These are phyloP conservation scores for Micromesistius poutassou DNA, from an alignment of 2,797 vertebrate genomes.

Conservation along the genomic window DNA sequence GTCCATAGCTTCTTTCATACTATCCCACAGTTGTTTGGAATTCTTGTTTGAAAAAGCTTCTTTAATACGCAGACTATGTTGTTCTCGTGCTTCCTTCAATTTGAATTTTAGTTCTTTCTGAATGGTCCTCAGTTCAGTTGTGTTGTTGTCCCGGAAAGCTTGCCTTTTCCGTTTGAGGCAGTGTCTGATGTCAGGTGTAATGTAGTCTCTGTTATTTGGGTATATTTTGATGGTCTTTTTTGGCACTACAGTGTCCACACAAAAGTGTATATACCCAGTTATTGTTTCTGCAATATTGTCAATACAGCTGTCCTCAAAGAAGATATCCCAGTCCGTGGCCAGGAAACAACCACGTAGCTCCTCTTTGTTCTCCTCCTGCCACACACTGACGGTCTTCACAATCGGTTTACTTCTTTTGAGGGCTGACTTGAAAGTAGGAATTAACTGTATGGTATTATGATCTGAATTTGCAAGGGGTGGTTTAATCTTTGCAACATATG, in stretches of 20 bases:
- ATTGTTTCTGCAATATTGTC: conserved; percentile 2
- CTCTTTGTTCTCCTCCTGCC: neutral
- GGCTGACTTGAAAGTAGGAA: conserved; percentile 3
- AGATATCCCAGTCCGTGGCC: conserved; percentile 15
- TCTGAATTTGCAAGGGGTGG: conserved; percentile 11
- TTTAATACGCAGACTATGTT: conserved; percentile 1
- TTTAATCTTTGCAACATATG: neutral
- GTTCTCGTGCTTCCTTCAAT: neutral
- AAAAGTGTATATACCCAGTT: conserved; percentile 13
- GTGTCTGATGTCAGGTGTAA: conserved; percentile 7
- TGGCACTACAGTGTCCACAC: conserved; percentile 3
- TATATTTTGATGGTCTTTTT: conserved; percentile 9
- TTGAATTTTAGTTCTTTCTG: neutral
- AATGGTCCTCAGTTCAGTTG: neutral
- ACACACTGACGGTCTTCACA: conserved; percentile 11
- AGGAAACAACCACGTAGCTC: conserved; percentile 12
- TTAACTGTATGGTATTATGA: conserved; percentile 13
- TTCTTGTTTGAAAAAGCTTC: conserved; percentile 5
- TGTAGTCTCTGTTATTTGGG: conserved; percentile 18
- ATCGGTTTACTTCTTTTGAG: conserved; percentile 9
- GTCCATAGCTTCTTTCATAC: neutral
- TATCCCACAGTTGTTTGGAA: conserved; percentile 14
- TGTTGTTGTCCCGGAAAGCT: neutral
- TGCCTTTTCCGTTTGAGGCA: conserved; percentile 9
- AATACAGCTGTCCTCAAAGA: conserved; percentile 5